Conservation (phyloP, 2,888 invertebrate species). For the Tetanocera ferruginea region DNA sequence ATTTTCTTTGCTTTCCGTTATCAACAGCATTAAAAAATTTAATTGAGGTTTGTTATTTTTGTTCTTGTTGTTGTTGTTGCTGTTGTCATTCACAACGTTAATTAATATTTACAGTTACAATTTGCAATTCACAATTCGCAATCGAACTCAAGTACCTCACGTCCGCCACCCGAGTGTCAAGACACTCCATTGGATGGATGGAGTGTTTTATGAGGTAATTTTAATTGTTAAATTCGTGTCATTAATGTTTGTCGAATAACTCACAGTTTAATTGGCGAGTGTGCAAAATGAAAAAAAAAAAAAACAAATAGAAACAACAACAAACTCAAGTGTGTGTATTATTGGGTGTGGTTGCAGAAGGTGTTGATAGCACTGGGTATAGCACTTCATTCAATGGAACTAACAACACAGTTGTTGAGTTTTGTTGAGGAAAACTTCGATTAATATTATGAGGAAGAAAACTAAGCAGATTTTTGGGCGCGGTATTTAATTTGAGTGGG, state of each 20-base stretch:
- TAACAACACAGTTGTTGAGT: conserved; percentile 24
- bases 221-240: conserved; percentile 33
- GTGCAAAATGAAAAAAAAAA: not conserved
- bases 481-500: too few relatives aligned
- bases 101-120: conserved; percentile 38
- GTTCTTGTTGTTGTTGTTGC: conserved; percentile 35
- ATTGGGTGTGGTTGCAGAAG: conserved; percentile 54
- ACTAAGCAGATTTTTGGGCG: too few relatives aligned
- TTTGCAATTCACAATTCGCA: conserved; percentile 17
- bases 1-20: not conserved
- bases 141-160: conserved; percentile 8
- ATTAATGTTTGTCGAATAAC: conserved; percentile 22
- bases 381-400: conserved; percentile 62
- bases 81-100: conserved; percentile 34
- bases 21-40: conserved; percentile 28
- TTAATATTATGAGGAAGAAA: too few relatives aligned
- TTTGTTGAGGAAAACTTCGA: too few relatives aligned
- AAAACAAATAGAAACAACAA: not conserved
- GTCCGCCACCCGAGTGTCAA: not conserved
- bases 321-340: conserved; percentile 30
- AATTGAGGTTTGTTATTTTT: conserved; percentile 34
- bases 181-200: not conserved
- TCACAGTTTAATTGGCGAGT: conserved; percentile 22
- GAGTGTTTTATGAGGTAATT: conserved; percentile 34
- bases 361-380: conserved; percentile 64